Conservation (phyloP, 2,888 invertebrate genomes). For the Meloe dianella region DNA sequence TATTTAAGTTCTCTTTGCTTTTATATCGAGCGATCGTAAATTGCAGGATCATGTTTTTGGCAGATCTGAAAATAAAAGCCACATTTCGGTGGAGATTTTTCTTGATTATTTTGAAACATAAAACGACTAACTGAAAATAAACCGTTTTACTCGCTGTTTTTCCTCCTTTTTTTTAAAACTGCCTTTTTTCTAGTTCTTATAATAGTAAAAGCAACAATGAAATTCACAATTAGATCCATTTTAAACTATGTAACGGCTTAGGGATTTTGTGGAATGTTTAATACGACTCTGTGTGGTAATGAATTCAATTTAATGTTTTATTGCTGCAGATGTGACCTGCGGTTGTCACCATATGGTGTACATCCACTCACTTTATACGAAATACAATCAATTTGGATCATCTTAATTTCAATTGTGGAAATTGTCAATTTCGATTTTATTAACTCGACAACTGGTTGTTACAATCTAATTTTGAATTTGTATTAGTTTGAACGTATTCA, state of each 20-base stretch:
- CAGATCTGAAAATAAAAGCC: neutral
- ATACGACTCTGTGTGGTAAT: slow-evolving; percentile 14
- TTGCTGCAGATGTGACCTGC: slow-evolving; percentile 29
- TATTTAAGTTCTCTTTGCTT: neutral
- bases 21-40: neutral
- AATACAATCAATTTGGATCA: neutral
- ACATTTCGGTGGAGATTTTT: neutral
- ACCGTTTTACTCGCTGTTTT: neutral
- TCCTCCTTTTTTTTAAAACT: neutral
- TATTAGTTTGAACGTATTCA: neutral
- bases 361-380: slow-evolving; percentile 14
- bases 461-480: neutral
- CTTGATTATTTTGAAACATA: neutral
- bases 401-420: slow-evolving; percentile 8
- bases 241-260: neutral
- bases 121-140: neutral
- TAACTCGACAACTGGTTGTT: neutral
- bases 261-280: slow-evolving; percentile 8
- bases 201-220: slow-evolving; percentile 5
- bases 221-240: neutral
- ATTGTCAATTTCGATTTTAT: neutral
- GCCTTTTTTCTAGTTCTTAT: neutral
- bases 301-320: slow-evolving; percentile 29
- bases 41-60: neutral
- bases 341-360: slow-evolving; percentile 28